Conservation (phyloP, 2,888 invertebrate species). For the Miltochrista miniata region DNA sequence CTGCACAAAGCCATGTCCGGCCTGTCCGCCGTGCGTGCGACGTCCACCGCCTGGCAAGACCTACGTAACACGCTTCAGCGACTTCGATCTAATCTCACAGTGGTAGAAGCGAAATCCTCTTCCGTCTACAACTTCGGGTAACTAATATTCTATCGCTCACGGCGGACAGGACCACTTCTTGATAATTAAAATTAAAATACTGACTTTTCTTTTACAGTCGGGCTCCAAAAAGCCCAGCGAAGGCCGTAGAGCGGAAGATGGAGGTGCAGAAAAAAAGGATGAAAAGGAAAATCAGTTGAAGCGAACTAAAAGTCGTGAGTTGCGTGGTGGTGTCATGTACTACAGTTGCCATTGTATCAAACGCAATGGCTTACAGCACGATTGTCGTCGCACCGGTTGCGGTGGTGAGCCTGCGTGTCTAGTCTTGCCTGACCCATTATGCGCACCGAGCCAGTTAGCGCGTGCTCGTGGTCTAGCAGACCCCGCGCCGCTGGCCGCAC, state of each 20-base stretch:
- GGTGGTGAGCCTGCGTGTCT: slow-evolving; percentile 80
- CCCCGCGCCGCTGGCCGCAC: slow-evolving; percentile 61
- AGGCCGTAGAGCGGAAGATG: slow-evolving; percentile 56
- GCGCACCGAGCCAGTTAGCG: slow-evolving; percentile 79
- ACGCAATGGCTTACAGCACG: slow-evolving; percentile 84
- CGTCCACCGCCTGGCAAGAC: slow-evolving; percentile 77
- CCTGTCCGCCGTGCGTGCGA: slow-evolving; percentile 77
- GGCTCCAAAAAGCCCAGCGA: slow-evolving; percentile 46
- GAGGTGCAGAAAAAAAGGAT: slow-evolving; percentile 64
- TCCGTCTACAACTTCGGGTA: slow-evolving; percentile 57
- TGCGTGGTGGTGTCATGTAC: slow-evolving; percentile 81
- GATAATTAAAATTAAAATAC: slow-evolving; percentile 5
- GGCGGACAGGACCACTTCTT: slow-evolving; percentile 54
- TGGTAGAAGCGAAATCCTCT: slow-evolving; percentile 60
- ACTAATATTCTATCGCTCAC: slow-evolving; percentile 44
- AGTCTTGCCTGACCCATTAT: slow-evolving; percentile 79
- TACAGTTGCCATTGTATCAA: slow-evolving; percentile 84
- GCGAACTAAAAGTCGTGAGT: slow-evolving; percentile 78
- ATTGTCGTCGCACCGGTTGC: slow-evolving; percentile 81
- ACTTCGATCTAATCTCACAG: slow-evolving; percentile 75
- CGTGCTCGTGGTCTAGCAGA: slow-evolving; percentile 73
- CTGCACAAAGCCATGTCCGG: slow-evolving; percentile 64
- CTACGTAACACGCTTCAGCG: slow-evolving; percentile 77
- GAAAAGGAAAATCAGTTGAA: slow-evolving; percentile 74
- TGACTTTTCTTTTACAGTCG: slow-evolving; percentile 52